Evolutionary conservation across 2,113 vertebrate species (phyloP), one percentile per base, ranked within the genome.

Genomic region (Corapipo altera): DNA sequence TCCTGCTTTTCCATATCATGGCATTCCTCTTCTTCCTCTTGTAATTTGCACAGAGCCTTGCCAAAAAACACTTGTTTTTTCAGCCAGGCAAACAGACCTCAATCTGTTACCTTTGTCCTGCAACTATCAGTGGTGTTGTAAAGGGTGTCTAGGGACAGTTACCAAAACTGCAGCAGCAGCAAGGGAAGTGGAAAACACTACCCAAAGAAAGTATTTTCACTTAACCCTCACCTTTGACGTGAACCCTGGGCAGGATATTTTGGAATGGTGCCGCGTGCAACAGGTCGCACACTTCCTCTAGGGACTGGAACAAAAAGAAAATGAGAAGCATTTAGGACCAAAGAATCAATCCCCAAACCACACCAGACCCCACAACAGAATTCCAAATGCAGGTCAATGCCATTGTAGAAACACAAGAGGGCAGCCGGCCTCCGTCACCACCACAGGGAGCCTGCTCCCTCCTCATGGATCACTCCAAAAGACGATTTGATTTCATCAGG

Each of bases 211-310:
- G 52, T 1, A 35, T 58, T 88, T 72, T 30, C 61, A 37, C 52
- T 71, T 9, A 35, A 52, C 43, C 6, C 2, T 84, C 96, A 99
- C 99, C 99, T 98, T 99, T 99, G 83, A 99, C 98, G 2, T 99
- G 98, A 80, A 99, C 98, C 62, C 98, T 96, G 7, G 99, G 99
- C 85, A 99, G 95, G 95, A 99, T 99, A 82, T 99, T 99, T 95
- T 99, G 99, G 93, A 99, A 99, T 0, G 99, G 99, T 0, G 99
- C 99, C 1, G 98, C 99, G 0, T 99, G 99, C 84, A 99, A 46
- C 85, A 99, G 97, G 97, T 99, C 99, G 91, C 99, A 99, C 37
- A 99, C 99, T 77, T 99, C 99, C 87, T 99, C 99, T 33, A 98
- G 97, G 27, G 99, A 99, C 99, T 99, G 73, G 41, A 91, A 85